phyloP scores from a whole-genome alignment of 2,797 vertebrate species.

The Alcedo quadribrachys region DNA sequence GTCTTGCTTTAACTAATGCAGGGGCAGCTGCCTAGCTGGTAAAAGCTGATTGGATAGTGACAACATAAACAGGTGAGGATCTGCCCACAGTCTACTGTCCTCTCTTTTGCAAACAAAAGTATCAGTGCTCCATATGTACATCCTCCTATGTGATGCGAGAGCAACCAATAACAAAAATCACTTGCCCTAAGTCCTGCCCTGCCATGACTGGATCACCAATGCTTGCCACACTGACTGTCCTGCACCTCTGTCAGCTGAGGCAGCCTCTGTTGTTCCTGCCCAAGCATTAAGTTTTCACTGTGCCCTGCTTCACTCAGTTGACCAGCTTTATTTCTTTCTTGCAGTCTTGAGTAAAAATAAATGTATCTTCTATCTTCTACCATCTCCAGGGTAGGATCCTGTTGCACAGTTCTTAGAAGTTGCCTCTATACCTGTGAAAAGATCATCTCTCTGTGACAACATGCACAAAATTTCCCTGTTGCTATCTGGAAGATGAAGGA shows the following conservation, averaged over 20 bases:
- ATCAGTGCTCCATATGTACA: background rate
- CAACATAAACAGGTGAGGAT: background rate
- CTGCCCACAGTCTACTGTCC: background rate
- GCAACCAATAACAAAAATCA: background rate
- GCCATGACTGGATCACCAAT: background rate
- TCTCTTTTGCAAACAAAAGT: background rate
- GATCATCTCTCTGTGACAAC: background rate
- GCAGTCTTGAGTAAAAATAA: background rate
- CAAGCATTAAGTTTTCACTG: fast-evolving
- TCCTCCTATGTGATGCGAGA: background rate
- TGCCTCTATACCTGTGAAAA: background rate
- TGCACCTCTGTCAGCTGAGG: background rate
- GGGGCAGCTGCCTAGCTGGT: background rate
- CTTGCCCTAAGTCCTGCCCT: background rate
- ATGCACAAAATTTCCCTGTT: fast-evolving
- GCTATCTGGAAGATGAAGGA: background rate
- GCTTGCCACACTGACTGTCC: background rate
- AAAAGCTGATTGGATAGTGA: background rate
- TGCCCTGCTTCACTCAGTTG: background rate
- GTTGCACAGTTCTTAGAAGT: background rate
- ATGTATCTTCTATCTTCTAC: background rate
- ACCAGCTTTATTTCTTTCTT: background rate
- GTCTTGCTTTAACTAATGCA: background rate
- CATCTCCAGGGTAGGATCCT: background rate
- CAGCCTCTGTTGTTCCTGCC: background rate